Base-by-base conservation (phyloP, 1,140 invertebrate genomes). In the Bombus balteatus region DNA sequence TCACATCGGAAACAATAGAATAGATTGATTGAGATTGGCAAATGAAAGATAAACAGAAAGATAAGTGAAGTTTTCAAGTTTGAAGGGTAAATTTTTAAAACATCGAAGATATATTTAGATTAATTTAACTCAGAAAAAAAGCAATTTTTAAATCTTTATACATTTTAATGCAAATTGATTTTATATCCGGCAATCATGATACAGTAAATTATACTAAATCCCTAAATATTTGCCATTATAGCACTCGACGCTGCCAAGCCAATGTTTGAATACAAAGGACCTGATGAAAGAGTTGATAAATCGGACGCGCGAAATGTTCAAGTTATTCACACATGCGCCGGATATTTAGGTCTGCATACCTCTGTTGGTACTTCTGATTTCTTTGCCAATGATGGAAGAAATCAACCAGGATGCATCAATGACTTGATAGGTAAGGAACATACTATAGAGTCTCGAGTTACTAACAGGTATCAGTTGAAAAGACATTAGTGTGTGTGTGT, bases 291-390 rank as follows among this genome's bases (percentile, higher is more conserved):
- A 70, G 90, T 96, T 0, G 95, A 96, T 85, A 90, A 90, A 34
- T 89, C 81, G 22, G 95, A 96, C 79, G 96, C 95, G 1, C 22
- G 12, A 34, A 71, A 96, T 79, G 96, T 97, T 0, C 96, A 97
- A 89, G 94, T 95, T 2, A 96, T 97, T 71, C 97, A 97, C 91
- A 96, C 97, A 0, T 95, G 96, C 79, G 95, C 94, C 32, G 94
- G 95, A 18, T 43, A 85, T 0, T 90, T 95, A 6, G 96, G 96
- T 10, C 92, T 96, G 25, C 80, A 81, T 2, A 88, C 92, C 5
- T 86, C 94, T 0, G 88, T 95, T 8, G 96, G 95, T 25, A 87
- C 95, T 80, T 92, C 93, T 28, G 96, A 96, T 88, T 96, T 96
- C 89, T 96, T 96, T 84, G 95, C 96, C 25, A 96, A 96, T 77